Evolutionary conservation across 2,888 invertebrate species (phyloP).

Genomic region (Volucella inflata): DNA sequence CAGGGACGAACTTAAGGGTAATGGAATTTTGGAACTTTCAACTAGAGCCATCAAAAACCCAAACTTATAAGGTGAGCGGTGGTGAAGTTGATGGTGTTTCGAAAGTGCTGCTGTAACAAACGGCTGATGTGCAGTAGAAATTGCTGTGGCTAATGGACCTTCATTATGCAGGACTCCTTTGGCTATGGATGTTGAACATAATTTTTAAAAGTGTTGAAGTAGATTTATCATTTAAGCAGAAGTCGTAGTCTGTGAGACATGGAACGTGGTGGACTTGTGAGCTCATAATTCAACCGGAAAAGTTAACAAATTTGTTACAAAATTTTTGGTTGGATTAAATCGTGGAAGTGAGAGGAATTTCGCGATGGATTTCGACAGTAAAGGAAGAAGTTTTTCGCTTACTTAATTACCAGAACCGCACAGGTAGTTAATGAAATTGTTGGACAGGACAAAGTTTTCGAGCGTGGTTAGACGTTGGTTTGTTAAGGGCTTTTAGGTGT

Average conservation of each 20-base stretch:
- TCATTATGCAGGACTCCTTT: conserved; percentile 56
- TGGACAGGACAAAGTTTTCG: conserved; percentile 56
- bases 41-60: conserved; percentile 53
- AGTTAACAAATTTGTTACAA: conserved; percentile 63
- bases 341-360: conserved; percentile 35
- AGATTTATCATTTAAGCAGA: conserved; percentile 70
- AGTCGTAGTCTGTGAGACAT: conserved; percentile 9
- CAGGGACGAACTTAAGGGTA: conserved; percentile 73
- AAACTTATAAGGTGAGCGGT: conserved; percentile 56
- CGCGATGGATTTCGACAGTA: conserved; percentile 34
- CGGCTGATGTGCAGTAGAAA: conserved; percentile 46
- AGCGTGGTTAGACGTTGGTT: conserved; percentile 30
- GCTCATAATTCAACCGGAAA: conserved; percentile 72
- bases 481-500: background rate
- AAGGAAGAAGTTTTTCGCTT: conserved; percentile 67
- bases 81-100: conserved; percentile 38
- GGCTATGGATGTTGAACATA: conserved; percentile 50
- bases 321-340: conserved; percentile 52
- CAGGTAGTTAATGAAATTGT: conserved; percentile 62
- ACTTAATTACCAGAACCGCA: conserved; percentile 61
- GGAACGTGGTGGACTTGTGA: conserved; percentile 34
- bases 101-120: conserved; percentile 68
- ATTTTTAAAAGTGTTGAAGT: conserved; percentile 74
- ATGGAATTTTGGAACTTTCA: conserved; percentile 68
- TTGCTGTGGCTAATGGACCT: conserved; percentile 60